Percentiles rank a stretch among this genome's conserved stretches.
Evolutionary conservation across 92 coral and sea anemone species (phyloP).

Genomic region (Bergia puertoricense): DNA sequence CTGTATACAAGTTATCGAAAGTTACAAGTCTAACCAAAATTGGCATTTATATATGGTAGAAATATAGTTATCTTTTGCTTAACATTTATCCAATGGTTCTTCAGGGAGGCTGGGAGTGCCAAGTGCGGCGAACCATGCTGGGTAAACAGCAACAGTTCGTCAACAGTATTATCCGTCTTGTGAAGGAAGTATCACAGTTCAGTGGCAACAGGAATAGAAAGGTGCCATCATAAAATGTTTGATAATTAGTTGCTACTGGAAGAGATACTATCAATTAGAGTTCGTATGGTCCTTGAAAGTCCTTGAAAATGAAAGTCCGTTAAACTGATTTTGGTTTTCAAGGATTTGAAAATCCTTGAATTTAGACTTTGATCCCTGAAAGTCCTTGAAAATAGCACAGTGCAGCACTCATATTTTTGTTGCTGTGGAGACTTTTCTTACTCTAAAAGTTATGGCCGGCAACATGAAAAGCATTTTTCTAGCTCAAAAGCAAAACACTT

Average conservation of each 20-base stretch:
- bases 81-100: not conserved
- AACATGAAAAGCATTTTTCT: too few relatives aligned
- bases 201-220: conserved; percentile 88
- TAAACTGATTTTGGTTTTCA: too few relatives aligned
- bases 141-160: conserved; percentile 86
- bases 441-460: too few relatives aligned
- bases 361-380: too few relatives aligned
- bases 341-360: too few relatives aligned
- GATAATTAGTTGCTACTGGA: not conserved
- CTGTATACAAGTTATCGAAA: not conserved
- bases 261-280: too few relatives aligned
- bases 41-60: not conserved
- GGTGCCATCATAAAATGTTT: conserved; percentile 44
- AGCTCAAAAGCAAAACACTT: too few relatives aligned
- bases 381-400: too few relatives aligned
- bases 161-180: conserved; percentile 64
- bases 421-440: too few relatives aligned
- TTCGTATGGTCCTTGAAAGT: too few relatives aligned
- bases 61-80: not conserved
- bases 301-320: too few relatives aligned
- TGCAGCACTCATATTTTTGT: too few relatives aligned
- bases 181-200: conserved; percentile 93
- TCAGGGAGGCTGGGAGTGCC: conserved; percentile 92
- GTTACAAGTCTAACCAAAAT: not conserved
- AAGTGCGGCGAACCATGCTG: conserved; percentile 91